These are phyloP conservation scores for Peromyscus leucopus DNA, from an alignment of 2,113 vertebrate genomes.

Conservation along the genomic window DNA sequence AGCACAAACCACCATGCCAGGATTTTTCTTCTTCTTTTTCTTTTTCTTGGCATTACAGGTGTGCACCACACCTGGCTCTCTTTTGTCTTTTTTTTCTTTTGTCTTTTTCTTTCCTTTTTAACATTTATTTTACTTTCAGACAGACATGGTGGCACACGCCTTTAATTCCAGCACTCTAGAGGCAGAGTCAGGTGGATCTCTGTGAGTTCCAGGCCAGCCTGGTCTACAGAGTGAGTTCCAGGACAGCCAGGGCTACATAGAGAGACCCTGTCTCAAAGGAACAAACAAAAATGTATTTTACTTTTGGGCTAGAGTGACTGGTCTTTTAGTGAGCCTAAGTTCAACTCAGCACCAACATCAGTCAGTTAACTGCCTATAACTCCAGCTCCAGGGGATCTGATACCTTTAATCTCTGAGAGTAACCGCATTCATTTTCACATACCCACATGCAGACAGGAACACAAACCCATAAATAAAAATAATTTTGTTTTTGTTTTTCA, in stretches of 20 bases:
- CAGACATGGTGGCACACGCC: neutral
- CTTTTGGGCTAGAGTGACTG: neutral
- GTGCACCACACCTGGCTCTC: neutral
- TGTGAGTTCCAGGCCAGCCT: neutral
- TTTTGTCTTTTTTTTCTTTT: neutral
- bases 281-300: neutral
- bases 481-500: too few relatives aligned
- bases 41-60: neutral
- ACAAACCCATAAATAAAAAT: neutral
- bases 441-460: neutral
- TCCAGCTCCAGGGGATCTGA: neutral
- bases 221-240: neutral
- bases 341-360: neutral
- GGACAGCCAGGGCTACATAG: neutral
- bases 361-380: neutral
- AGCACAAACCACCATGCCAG: neutral
- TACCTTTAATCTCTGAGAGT: neutral
- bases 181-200: neutral
- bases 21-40: neutral
- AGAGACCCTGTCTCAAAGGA: neutral
- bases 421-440: neutral
- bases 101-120: neutral
- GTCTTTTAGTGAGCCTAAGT: neutral
- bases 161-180: neutral
- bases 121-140: neutral